Base-by-base conservation (phyloP, 2,113 vertebrate species). In the Pterophyllum scalare region DNA sequence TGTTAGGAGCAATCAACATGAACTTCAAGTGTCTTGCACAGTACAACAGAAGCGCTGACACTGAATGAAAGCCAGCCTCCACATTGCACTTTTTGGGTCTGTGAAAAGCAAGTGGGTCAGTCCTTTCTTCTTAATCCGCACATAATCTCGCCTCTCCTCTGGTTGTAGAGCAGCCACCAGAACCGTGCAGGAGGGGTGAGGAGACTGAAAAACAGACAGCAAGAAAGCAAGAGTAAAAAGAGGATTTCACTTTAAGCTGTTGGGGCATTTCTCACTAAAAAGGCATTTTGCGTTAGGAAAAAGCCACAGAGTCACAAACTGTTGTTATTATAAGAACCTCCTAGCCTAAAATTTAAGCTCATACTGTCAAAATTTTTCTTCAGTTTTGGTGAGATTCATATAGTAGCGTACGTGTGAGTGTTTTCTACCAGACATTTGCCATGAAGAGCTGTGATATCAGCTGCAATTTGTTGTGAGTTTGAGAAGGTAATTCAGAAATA, bases 31-130 rank as follows among this genome's bases (percentile, higher is more conserved):
- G 75, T 88, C 58, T 87, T 13, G 5, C 82, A 24, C 72, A 76
- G 74, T 20, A 56, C 78, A 92, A 77, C 79, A 78, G 59, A 79
- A 92, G 80, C 86, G 88, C 92, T 89, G 91, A 92, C 84, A 70
- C 84, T 85, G 84, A 87, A 58, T 59, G 77, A 57, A 84, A 87
- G 84, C 84, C 79, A 62, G 84, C 79, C 79, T 80, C 81, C 59
- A 56, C 78, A 62, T 35, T 28, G 58, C 22, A 79, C 72, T 90
- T 89, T 88, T 87, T 78, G 81, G 88, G 87, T 87, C 88, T 87
- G 82, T 91, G 89, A 85, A 93, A 89, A 91, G 92, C 92, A 95
- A 95, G 83, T 94, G 91, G 94, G 94, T 95, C 95, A 94, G 93
- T 88, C 84, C 91, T 92, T 94, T 93, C 88, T 92, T 89, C 91